These are phyloP conservation scores for Empidonax alnorum DNA, from an alignment of 2,113 vertebrate species.

Conservation along the genomic window DNA sequence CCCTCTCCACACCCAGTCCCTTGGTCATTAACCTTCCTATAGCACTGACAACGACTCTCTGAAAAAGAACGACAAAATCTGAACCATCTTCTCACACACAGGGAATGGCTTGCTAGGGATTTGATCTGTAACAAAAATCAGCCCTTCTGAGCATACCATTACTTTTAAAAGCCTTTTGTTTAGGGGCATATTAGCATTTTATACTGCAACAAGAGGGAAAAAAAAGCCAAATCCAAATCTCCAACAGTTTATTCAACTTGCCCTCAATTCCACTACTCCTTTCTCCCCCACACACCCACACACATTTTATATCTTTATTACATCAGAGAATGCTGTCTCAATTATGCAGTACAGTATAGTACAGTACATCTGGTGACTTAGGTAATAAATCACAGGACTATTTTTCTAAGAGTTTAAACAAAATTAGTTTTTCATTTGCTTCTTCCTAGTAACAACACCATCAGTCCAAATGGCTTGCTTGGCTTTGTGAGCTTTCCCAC, in stretches of 20 bases:
- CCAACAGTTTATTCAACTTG: constrained; percentile 36
- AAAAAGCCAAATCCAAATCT: background rate
- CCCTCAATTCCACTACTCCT: constrained; percentile 26
- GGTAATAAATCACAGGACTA: constrained; percentile 48
- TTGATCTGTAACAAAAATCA: constrained; percentile 30
- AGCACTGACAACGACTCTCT: constrained; percentile 15
- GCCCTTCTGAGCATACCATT: constrained; percentile 9
- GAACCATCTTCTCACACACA: constrained; percentile 33
- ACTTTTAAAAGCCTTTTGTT: constrained; percentile 37
- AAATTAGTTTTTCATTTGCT: constrained; percentile 40
- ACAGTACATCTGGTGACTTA: constrained; percentile 48
- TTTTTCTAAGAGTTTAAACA: constrained; percentile 19
- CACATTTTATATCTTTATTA: constrained; percentile 54
- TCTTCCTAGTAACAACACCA: background rate
- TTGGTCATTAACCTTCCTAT: constrained; percentile 61
- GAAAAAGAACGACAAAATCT: constrained; percentile 63
- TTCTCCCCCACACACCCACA: background rate
- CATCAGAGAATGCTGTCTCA: constrained; percentile 64
- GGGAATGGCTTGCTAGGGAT: constrained; percentile 17
- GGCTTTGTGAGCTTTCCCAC: constrained; percentile 2
- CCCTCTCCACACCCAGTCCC: constrained; percentile 70
- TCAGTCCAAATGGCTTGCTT: background rate
- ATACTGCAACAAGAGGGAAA: background rate
- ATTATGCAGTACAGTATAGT: constrained; percentile 26
- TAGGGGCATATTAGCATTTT: background rate